Evolutionary conservation across 2,113 vertebrate species (phyloP).

Genomic region (Gracilinanus agilis): DNA sequence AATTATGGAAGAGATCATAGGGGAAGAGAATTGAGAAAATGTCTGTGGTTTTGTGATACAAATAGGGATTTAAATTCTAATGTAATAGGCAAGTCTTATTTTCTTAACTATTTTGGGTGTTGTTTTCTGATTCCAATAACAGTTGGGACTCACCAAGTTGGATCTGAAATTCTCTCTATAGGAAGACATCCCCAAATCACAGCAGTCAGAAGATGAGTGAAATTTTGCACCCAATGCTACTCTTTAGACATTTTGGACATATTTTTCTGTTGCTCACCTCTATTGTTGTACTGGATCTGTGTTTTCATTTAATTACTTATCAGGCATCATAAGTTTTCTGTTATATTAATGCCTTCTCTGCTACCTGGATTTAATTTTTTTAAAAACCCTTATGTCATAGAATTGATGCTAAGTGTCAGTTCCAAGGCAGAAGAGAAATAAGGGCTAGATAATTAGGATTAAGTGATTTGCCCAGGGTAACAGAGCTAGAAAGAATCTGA

Average conservation of each 20-base stretch:
- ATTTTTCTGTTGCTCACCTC: not conserved
- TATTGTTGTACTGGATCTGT: not conserved
- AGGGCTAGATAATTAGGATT: too few species aligned
- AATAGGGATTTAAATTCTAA: not conserved
- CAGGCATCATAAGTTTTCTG: not conserved
- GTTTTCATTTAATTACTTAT: not conserved
- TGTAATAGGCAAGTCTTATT: not conserved
- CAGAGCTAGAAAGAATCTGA: too few species aligned
- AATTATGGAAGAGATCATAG: not conserved
- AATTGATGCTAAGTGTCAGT: too few species aligned
- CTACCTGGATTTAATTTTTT: not conserved
- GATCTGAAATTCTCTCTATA: not conserved
- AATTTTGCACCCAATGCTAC: not conserved
- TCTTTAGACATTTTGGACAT: not conserved
- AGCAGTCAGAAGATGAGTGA: not conserved
- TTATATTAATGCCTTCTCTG: not conserved
- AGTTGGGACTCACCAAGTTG: not conserved
- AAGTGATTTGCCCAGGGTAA: too few species aligned
- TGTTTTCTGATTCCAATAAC: not conserved
- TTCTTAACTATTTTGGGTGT: not conserved
- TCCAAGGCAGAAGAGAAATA: too few species aligned
- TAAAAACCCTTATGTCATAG: too few species aligned
- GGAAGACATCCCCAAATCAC: not conserved
- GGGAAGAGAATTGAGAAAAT: not conserved
- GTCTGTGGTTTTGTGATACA: not conserved